A percentile compares a stretch with the other conserved stretches of the same genome.
Evolutionary conservation across 2,888 invertebrate genomes (phyloP).

Genomic region (Campopleginae sp.): DNA sequence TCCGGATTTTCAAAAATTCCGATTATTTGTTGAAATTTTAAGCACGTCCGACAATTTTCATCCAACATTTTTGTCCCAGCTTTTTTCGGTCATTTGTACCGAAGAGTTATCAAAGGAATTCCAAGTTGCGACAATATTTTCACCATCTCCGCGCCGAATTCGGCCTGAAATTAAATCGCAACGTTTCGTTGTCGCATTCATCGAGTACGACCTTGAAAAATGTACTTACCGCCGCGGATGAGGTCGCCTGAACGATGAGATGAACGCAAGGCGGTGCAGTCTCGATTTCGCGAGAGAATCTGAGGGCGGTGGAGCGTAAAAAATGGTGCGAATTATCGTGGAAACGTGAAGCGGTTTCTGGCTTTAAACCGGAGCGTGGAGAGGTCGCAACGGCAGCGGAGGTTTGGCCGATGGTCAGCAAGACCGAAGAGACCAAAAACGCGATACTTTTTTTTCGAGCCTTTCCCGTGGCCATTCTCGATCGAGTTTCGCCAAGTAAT

Average conservation of each 20-base stretch:
- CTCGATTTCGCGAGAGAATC: constrained; percentile 35
- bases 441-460: not conserved
- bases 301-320: constrained; percentile 11
- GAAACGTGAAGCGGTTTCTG: not conserved
- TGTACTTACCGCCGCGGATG: not conserved
- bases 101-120: not conserved
- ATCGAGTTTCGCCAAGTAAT: constrained; percentile 39
- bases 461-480: constrained; percentile 35
- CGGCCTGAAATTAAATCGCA: constrained; percentile 38
- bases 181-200: too few relatives aligned
- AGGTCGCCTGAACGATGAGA: constrained; percentile 27
- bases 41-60: constrained; percentile 1
- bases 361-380: not conserved
- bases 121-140: constrained; percentile 7
- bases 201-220: not conserved
- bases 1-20: constrained; percentile 39
- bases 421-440: constrained; percentile 5
- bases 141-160: not conserved
- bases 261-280: constrained; percentile 25
- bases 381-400: not conserved
- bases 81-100: not conserved
- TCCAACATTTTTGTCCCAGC: not conserved
- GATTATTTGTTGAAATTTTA: constrained; percentile 46
- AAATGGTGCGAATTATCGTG: not conserved
- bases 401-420: not conserved